Evolutionary conservation across 2,113 vertebrate species (phyloP).

Genomic region (Erpornis zantholeuca): DNA sequence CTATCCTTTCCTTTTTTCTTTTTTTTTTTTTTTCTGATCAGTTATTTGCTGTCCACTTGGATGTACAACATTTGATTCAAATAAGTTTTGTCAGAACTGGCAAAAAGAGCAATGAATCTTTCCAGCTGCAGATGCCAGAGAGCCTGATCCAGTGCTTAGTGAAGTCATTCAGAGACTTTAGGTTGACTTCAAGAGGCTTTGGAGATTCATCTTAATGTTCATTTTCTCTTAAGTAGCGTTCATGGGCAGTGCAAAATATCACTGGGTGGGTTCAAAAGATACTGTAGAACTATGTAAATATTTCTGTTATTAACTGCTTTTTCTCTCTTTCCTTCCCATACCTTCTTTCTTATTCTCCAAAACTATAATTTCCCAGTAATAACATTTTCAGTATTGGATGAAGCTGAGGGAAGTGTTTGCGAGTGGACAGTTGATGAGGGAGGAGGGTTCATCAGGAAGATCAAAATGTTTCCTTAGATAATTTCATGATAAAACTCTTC

Average conservation of each 20-base stretch:
- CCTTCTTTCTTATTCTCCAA: not conserved
- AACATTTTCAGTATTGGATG: not conserved
- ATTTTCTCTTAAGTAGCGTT: not conserved
- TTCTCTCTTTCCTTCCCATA: not conserved
- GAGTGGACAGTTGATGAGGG: not conserved
- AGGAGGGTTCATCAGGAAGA: not conserved
- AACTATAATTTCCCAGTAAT: not conserved
- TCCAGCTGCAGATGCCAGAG: conserved; percentile 50
- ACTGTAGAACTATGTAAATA: not conserved
- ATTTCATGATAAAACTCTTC: not conserved
- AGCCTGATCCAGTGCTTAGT: not conserved
- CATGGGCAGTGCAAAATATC: not conserved
- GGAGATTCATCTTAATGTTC: not conserved
- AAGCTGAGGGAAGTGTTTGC: not conserved
- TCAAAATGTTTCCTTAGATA: not conserved
- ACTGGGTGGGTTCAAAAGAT: not conserved
- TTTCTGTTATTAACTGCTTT: not conserved
- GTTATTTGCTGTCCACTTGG: conserved; percentile 57
- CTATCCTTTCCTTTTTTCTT: not conserved
- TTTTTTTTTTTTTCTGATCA: conserved; percentile 17
- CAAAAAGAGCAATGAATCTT: conserved; percentile 16
- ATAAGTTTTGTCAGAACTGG: conserved; percentile 72
- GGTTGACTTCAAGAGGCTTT: not conserved
- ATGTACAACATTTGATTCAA: conserved; percentile 48
- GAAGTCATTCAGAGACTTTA: conserved; percentile 19